Percentiles rank a stretch among this genome's conserved stretches.
phyloP scores from a whole-genome alignment of 2,888 invertebrate genomes.

The Serrognathus titanus region DNA sequence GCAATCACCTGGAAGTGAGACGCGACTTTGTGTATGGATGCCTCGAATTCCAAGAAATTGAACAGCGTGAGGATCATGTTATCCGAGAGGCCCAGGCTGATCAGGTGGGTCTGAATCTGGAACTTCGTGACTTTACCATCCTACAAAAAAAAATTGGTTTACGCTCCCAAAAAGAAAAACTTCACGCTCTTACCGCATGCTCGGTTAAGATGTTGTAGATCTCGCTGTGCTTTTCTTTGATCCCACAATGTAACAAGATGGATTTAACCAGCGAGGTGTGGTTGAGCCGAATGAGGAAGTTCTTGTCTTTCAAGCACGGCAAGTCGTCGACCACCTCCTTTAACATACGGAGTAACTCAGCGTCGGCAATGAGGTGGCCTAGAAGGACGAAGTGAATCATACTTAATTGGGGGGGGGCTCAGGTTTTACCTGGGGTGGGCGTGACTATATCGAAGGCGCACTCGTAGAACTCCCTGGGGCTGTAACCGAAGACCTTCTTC shows the following conservation, averaged over 20 bases:
- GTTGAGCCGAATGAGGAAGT: constrained; percentile 70
- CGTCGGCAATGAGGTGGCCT: constrained; percentile 76
- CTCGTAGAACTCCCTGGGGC: constrained; percentile 85
- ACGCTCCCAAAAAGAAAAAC: constrained; percentile 1
- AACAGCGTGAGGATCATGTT: constrained; percentile 62
- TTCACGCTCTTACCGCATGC: constrained; percentile 43
- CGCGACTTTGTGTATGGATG: constrained; percentile 57
- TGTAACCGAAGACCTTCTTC: constrained; percentile 73
- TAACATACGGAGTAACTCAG: constrained; percentile 77
- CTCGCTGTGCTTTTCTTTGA: constrained; percentile 64
- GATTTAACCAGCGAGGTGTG: constrained; percentile 74
- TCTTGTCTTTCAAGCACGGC: constrained; percentile 60
- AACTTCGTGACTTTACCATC: constrained; percentile 64
- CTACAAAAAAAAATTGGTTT: constrained; percentile 35
- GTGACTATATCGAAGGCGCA: constrained; percentile 93
- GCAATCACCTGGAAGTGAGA: constrained; percentile 63
- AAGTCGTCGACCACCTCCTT: constrained; percentile 71
- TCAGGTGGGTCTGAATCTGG: constrained; percentile 68
- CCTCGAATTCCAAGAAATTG: constrained; percentile 67
- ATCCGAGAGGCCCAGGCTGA: constrained; percentile 65
- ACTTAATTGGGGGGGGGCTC: no score
- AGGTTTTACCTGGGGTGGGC: constrained; percentile 58
- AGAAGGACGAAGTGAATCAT: constrained; percentile 22
- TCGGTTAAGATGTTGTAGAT: constrained; percentile 52
- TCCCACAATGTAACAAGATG: constrained; percentile 74